Evolutionary conservation across 2,888 invertebrate genomes (phyloP).

Genomic region (Nemoura dubitans): DNA sequence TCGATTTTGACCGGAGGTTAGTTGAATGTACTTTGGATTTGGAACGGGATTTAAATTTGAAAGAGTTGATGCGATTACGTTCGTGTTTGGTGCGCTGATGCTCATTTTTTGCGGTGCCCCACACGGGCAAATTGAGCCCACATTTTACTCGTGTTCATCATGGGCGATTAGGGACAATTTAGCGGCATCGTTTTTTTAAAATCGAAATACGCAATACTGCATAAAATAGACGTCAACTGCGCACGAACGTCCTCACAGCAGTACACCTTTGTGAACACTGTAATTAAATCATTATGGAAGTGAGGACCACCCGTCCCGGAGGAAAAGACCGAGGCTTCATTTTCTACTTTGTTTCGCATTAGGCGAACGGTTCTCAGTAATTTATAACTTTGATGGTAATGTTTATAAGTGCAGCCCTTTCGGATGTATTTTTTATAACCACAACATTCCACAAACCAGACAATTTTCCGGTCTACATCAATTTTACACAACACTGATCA

Average conservation of each 20-base stretch:
- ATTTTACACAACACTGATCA: neutral
- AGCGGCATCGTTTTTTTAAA: neutral
- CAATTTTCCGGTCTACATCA: neutral
- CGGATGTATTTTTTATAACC: neutral
- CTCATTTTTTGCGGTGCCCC: neutral
- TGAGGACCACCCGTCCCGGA: conserved; percentile 29
- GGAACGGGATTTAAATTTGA: neutral
- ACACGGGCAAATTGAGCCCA: neutral
- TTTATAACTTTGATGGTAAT: neutral
- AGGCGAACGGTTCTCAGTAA: neutral
- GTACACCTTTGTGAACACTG: neutral
- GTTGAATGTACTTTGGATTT: conserved; percentile 1
- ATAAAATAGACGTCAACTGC: conserved; percentile 18
- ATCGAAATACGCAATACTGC: neutral
- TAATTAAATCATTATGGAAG: conserved; percentile 28
- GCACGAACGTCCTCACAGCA: conserved; percentile 8
- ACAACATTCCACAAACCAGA: neutral
- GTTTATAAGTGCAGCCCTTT: neutral
- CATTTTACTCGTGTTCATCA: conserved; percentile 8
- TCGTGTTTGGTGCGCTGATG: no score
- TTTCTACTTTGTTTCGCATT: neutral
- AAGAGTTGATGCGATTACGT: neutral
- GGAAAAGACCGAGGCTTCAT: neutral
- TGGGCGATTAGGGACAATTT: conserved; percentile 21
- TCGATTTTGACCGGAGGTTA: neutral